These are phyloP conservation scores for Numenius arquata DNA, from an alignment of 2,113 vertebrate genomes.

Conservation along the genomic window DNA sequence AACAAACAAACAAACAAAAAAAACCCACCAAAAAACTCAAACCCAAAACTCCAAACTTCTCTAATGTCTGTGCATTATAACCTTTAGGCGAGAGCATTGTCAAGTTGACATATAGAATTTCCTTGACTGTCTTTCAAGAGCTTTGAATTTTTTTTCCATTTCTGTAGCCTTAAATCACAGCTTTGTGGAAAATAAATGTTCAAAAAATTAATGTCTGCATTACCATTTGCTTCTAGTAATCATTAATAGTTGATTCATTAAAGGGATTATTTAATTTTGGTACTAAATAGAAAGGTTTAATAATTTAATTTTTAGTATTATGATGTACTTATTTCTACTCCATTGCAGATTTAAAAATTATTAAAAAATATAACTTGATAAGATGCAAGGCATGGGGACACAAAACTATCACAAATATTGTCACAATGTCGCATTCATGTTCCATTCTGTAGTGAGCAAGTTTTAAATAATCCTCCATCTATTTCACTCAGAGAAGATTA, in stretches of 20 bases:
- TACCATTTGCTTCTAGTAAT: background rate
- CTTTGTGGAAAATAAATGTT: background rate
- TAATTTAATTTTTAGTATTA: background rate
- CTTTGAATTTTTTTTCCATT: background rate
- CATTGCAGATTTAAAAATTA: background rate
- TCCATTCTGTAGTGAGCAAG: background rate
- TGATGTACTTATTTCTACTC: background rate
- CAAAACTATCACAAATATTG: background rate
- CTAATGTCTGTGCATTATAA: background rate
- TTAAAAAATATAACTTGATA: background rate
- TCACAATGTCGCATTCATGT: background rate
- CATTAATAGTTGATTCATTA: background rate
- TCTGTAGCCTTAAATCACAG: background rate
- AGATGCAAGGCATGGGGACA: background rate
- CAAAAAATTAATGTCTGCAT: background rate
- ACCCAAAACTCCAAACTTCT: background rate
- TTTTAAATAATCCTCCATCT: slow-evolving; percentile 11
- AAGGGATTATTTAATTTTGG: background rate
- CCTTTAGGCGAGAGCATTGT: background rate
- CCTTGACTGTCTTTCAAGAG: background rate
- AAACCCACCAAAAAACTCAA: too few species aligned
- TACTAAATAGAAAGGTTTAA: background rate
- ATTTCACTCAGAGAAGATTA: background rate
- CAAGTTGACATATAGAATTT: background rate
- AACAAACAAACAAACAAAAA: too few species aligned